Evolutionary conservation across 2,113 vertebrate genomes (phyloP).

Genomic region (Callaeas wilsoni): DNA sequence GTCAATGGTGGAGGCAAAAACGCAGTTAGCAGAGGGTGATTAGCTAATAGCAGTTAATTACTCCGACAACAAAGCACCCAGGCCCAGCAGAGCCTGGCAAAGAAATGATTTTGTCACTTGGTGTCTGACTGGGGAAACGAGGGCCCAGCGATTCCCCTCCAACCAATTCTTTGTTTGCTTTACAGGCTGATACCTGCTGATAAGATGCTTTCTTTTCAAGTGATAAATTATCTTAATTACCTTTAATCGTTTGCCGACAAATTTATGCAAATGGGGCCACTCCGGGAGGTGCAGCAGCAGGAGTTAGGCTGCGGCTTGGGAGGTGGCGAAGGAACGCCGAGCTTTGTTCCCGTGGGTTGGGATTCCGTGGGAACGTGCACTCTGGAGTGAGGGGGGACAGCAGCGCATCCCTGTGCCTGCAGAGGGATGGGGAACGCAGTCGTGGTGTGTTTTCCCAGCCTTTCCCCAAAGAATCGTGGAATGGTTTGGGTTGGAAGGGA

Average conservation of each 20-base stretch:
- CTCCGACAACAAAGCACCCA: not conserved
- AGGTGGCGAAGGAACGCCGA: not conserved
- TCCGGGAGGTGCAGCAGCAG: constrained; percentile 11
- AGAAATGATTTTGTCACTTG: not conserved
- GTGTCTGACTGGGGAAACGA: not conserved
- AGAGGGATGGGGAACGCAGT: not conserved
- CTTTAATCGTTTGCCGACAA: constrained; percentile 57
- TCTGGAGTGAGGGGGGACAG: not conserved
- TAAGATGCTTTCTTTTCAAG: constrained; percentile 55
- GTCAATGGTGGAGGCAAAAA: not conserved
- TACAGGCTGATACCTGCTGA: constrained; percentile 66
- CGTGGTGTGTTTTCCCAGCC: not conserved
- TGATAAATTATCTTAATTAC: constrained; percentile 74
- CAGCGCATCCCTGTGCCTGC: rapidly evolving
- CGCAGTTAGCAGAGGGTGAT: constrained; percentile 26
- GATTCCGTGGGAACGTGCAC: rapidly evolving
- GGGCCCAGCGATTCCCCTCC: not conserved
- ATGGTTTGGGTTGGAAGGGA: not conserved
- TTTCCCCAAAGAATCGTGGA: not conserved
- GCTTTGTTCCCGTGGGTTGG: not conserved
- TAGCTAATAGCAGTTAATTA: constrained; percentile 66
- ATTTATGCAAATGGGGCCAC: constrained; percentile 38
- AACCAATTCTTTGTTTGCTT: constrained; percentile 57
- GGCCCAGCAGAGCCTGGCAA: not conserved
- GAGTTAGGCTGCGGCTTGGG: not conserved